Evolutionary conservation across 2,797 vertebrate species (phyloP), one percentile per base, ranked within the genome.

Genomic region (Phyllotis vaccarum): DNA sequence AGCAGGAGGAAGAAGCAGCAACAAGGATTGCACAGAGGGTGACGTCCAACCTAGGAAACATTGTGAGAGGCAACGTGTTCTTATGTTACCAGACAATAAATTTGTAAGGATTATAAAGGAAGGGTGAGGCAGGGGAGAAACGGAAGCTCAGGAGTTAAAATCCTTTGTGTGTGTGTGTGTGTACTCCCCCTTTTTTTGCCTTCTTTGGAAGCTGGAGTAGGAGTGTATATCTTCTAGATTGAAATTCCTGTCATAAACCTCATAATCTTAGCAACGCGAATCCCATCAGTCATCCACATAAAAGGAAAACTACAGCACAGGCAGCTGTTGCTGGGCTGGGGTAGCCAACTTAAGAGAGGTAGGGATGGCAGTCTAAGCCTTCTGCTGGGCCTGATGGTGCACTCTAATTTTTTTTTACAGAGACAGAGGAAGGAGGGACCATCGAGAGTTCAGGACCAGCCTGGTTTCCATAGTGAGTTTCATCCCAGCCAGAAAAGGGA

Each of bases 161-260:
- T 87, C 9, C 14, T 5, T 40, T 49, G 46, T 49, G 46, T 49
- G 46, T 49, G 46, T 49, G 46, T 49, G 46, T 49, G 46, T 49
- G 46, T 49, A 9, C 24, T 5, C 27, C 31, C 31, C 64, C 60
- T 54, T 75, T 31, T 11, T 56, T 91, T 60, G 74, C 37, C 78
- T 86, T 78, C 62, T 62, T 83, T 70, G 66, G 79, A 85, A 93
- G 40, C n/a, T 58, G 31, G 81, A 78, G 56, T 89, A 60, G 43
- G 16, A 22, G 49, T 13, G 3, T 87, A 6, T 56, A 24, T 79
- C 37, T 93, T 70, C 56, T 88, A 70, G 93, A 68, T 89, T 78
- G 54, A 93, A 89, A 87, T 37, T 76, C 66, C 93, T n/a, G 46
- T 87, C 16, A 27, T 58, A 94, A 96, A 46, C 64, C 92, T 96